Conservation (phyloP, 2,797 vertebrate species). For the Pempheris klunzingeri region DNA sequence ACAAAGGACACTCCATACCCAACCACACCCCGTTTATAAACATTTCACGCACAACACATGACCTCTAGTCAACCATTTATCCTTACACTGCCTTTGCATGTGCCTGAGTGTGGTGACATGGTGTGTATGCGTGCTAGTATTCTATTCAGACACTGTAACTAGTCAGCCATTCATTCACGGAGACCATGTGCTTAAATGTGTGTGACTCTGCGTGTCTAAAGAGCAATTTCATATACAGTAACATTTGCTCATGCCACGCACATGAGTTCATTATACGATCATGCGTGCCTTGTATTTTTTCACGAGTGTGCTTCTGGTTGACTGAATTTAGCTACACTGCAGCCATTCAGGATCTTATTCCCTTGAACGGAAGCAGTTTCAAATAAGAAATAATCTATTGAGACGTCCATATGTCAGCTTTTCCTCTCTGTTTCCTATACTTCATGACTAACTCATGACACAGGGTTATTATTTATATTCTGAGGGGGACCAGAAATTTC, state of each 20-base stretch:
- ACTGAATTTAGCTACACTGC: conserved; percentile 31
- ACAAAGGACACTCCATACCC: conserved; percentile 49
- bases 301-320: conserved; percentile 31
- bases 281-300: conserved; percentile 32
- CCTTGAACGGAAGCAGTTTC: background rate
- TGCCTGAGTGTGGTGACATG: conserved; percentile 36
- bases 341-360: conserved; percentile 32
- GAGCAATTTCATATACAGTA: conserved; percentile 33
- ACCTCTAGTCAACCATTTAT: conserved; percentile 58
- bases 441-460: background rate
- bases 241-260: conserved; percentile 43
- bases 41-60: conserved; percentile 48
- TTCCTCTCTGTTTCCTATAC: conserved; percentile 6
- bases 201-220: conserved; percentile 44
- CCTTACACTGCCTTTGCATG: conserved; percentile 28
- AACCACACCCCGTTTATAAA: conserved; percentile 65
- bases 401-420: conserved; percentile 31
- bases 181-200: conserved; percentile 29
- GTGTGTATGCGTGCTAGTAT: conserved; percentile 31
- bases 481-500: conserved; percentile 29
- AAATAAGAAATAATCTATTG: conserved; percentile 4
- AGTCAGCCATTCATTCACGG: conserved; percentile 54
- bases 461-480: conserved; percentile 8
- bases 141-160: conserved; percentile 46
- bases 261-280: conserved; percentile 36